A percentile compares a stretch with the other conserved stretches of the same genome.
Conservation (phyloP, 1,140 invertebrate genomes). For the Macrostomum lignano region DNA sequence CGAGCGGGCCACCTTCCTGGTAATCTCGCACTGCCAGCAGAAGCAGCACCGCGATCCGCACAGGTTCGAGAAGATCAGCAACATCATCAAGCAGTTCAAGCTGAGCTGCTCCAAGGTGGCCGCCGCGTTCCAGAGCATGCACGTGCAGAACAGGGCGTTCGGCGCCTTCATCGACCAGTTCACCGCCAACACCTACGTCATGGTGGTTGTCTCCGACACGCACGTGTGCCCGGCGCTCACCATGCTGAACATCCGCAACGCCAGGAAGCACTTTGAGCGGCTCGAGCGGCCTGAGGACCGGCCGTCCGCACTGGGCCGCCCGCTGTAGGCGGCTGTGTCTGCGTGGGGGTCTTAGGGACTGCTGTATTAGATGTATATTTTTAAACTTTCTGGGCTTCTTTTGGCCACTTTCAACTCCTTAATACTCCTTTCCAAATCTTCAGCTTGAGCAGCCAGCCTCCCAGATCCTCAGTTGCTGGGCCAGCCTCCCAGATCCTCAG, state of each 20-base stretch:
- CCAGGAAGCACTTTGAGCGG: slow-evolving; percentile 88
- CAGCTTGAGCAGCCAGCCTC: too few relatives aligned
- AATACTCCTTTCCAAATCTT: too few relatives aligned
- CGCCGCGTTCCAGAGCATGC: slow-evolving; percentile 91
- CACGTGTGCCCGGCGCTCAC: slow-evolving; percentile 64
- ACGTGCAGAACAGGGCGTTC: slow-evolving; percentile 79
- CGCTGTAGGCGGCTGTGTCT: too few relatives aligned
- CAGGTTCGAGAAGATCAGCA: slow-evolving; percentile 90
- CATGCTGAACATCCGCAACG: slow-evolving; percentile 80
- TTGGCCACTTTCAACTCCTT: too few relatives aligned
- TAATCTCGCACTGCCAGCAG: slow-evolving; percentile 11
- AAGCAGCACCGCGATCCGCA: slow-evolving; percentile 4
- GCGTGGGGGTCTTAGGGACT: too few relatives aligned
- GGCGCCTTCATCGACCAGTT: slow-evolving; percentile 93
- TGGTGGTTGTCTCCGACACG: slow-evolving; percentile 88
- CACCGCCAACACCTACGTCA: slow-evolving; percentile 91
- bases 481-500: too few relatives aligned
- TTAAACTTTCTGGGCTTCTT: too few relatives aligned
- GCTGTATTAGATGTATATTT: too few relatives aligned
- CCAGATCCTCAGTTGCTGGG: too few relatives aligned
- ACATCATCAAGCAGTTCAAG: slow-evolving; percentile 99
- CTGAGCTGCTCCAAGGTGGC: slow-evolving; percentile 72
- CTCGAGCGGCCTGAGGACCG: too few relatives aligned
- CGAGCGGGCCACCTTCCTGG: slow-evolving; percentile 86
- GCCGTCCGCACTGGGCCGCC: too few relatives aligned